Evolutionary conservation across 2,888 invertebrate species (phyloP), one percentile per base, ranked within the genome.

Genomic region (Harmothoe impar): DNA sequence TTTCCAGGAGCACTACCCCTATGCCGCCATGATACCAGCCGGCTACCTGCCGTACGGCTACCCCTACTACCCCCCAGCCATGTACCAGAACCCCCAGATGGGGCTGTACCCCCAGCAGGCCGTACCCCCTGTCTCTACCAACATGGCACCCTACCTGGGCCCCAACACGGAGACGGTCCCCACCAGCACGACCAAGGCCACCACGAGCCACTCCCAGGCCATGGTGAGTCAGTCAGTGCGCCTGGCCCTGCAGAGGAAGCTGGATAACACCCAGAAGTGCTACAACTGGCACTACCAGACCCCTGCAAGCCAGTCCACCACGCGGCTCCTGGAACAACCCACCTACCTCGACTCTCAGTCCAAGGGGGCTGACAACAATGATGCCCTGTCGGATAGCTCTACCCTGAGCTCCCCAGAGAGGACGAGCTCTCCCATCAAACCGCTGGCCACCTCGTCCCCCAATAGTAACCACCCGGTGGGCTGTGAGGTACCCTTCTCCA

Each of bases 21-120:
- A 81, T 35, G 77, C 77, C 17, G 81, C 81, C 43, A 81, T 81
- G 81, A 23, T 81, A 7, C 81, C 81, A 20, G 20, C 81, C 0
- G 81, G 81, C 15, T 81, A 81, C 43, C 81, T 81, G 33, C 81
- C 20, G 10, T 81, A 81, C n/a, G 81, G 81, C 81, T 81, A 81
- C 43, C 81, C 81, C 0, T 81, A 81, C 81, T 81, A 81, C 81
- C 0, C 35, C 35, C 77, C 77, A 15, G n/a, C 7, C 5, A 81
- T 81, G 81, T 81, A 81, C n/a, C 81, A 81, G 43, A 33, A 17
- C n/a, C 81, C 81, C 23, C 33, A 81, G 35, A 25, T 81, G 81
- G 81, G 81, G 15, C 43, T 81, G 35, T 81, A 81, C 43, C 33
- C 35, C 33, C 81, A 81, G 43, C 81, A 81, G 81, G 35, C 17